Conservation (phyloP, 2,888 invertebrate species). For the Ditylenchus weischeri region DNA sequence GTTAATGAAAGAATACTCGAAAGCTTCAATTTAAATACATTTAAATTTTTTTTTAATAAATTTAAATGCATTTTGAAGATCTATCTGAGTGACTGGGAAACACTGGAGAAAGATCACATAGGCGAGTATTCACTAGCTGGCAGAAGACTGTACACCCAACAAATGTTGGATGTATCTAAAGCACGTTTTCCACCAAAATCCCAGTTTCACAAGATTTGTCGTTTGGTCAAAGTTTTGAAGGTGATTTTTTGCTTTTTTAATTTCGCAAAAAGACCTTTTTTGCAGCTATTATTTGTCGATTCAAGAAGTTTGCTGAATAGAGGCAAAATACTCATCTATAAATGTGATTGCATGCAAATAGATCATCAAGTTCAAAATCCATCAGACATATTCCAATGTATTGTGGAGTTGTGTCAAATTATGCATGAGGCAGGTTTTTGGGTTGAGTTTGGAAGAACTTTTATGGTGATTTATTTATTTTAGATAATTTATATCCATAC, state of each 20-base stretch:
- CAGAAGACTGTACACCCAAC: constrained; percentile 39
- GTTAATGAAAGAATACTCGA: too few species aligned
- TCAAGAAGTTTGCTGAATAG: constrained; percentile 27
- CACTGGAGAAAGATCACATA: constrained; percentile 47
- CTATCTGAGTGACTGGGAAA: constrained; percentile 51
- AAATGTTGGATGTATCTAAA: constrained; percentile 38
- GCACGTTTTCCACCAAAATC: constrained; percentile 24
- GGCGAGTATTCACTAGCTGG: constrained; percentile 47
- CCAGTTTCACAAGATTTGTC: neutral
- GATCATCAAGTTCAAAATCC: constrained; percentile 24
- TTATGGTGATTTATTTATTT: neutral
- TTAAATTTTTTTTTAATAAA: too few species aligned
- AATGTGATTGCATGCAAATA: constrained; percentile 13
- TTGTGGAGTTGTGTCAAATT: neutral
- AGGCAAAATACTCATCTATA: constrained; percentile 20
- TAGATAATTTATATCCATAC: constrained; percentile 41
- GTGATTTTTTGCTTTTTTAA: constrained; percentile 13
- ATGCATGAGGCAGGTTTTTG: neutral
- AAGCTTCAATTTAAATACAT: too few species aligned
- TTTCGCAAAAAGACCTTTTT: neutral
- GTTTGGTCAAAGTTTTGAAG: constrained; percentile 33
- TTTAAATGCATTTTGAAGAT: constrained; percentile 59
- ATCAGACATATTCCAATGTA: too few species aligned
- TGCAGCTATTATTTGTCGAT: constrained; percentile 34
- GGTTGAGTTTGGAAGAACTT: neutral